A percentile compares a stretch with the other conserved stretches of the same genome.
Evolutionary conservation across 2,113 vertebrate genomes (phyloP).

Genomic region (Scomber scombrus): DNA sequence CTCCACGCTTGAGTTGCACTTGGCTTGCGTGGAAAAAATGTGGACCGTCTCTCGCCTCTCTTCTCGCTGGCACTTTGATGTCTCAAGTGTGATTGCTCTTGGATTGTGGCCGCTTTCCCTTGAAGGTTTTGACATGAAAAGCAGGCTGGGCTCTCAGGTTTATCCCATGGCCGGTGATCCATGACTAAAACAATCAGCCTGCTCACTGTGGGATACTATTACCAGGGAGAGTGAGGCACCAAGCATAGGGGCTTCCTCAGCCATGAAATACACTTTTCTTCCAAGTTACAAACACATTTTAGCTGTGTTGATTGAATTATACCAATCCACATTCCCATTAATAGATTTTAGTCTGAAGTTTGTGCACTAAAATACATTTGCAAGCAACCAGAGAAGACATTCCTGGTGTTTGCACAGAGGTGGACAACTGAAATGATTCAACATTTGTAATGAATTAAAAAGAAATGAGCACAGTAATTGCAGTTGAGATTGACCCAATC

Average conservation of each 20-base stretch:
- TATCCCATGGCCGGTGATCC: constrained; percentile 85
- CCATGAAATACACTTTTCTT: constrained; percentile 71
- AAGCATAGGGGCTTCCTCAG: constrained; percentile 74
- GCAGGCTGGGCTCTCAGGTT: constrained; percentile 84
- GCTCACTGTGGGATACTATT: constrained; percentile 85
- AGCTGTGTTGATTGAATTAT: constrained; percentile 78
- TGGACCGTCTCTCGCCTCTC: constrained; percentile 78
- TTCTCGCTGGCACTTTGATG: constrained; percentile 79
- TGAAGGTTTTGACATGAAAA: constrained; percentile 88
- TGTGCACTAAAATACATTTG: constrained; percentile 42
- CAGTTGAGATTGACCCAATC: constrained; percentile 72
- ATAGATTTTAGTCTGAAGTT: constrained; percentile 58
- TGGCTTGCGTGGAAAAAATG: constrained; percentile 82
- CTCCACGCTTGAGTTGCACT: constrained; percentile 85
- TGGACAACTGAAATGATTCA: constrained; percentile 55
- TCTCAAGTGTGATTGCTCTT: constrained; percentile 87
- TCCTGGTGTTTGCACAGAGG: constrained; percentile 49
- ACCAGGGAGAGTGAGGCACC: constrained; percentile 77
- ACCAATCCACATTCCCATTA: constrained; percentile 45
- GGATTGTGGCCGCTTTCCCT: constrained; percentile 83
- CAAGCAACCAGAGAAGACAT: constrained; percentile 17
- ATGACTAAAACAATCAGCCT: constrained; percentile 87
- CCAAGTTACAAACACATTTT: constrained; percentile 71
- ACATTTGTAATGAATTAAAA: constrained; percentile 74
- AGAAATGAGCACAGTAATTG: constrained; percentile 67